Percentiles rank a stretch among this genome's conserved stretches.
Evolutionary conservation across 1,140 invertebrate species (phyloP).

Genomic region (Orius laevigatus): DNA sequence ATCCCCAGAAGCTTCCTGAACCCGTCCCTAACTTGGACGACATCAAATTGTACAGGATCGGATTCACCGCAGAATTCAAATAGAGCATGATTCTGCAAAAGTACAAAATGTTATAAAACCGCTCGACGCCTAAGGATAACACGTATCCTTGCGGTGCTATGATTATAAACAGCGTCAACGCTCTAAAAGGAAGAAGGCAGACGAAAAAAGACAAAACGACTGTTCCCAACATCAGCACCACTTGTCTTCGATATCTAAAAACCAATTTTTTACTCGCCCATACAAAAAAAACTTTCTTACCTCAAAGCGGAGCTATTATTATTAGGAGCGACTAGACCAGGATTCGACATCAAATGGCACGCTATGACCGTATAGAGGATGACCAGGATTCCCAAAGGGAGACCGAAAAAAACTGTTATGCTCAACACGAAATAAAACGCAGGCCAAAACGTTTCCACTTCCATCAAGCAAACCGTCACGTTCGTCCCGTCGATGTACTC

Average conservation of each 20-base stretch:
- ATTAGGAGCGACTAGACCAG: constrained; percentile 37
- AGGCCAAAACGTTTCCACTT: constrained; percentile 52
- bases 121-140: constrained; percentile 46
- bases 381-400: constrained; percentile 63
- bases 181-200: constrained; percentile 71
- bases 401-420: constrained; percentile 64
- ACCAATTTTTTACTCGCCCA: too few species aligned
- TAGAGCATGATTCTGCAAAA: constrained; percentile 75
- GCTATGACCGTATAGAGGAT: constrained; percentile 70
- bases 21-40: constrained; percentile 79
- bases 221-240: constrained; percentile 59
- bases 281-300: neutral
- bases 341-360: constrained; percentile 61
- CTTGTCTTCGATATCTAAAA: constrained; percentile 7
- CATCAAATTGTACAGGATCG: constrained; percentile 78
- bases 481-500: constrained; percentile 49
- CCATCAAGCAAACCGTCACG: constrained; percentile 55
- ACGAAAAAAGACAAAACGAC: constrained; percentile 84
- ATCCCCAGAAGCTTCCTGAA: constrained; percentile 40
- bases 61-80: constrained; percentile 78
- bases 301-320: constrained; percentile 17
- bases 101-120: constrained; percentile 71
- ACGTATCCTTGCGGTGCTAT: constrained; percentile 48
- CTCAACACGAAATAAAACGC: constrained; percentile 61
- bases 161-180: constrained; percentile 72